Evolutionary conservation across 2,113 vertebrate genomes (phyloP), one percentile per base, ranked within the genome.

Genomic region (Felis catus): DNA sequence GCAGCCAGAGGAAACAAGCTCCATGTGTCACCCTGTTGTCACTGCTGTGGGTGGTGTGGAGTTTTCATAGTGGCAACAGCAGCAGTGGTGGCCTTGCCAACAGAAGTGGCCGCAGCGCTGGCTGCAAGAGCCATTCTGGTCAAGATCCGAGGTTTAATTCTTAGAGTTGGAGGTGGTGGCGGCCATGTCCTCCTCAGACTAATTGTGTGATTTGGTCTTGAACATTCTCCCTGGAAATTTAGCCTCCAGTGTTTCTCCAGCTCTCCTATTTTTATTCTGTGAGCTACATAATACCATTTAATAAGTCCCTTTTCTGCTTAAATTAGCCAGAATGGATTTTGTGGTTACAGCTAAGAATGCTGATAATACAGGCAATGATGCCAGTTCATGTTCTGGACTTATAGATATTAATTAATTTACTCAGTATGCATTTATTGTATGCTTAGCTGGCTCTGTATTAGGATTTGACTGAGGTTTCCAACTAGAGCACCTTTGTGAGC

Each of bases 21-120:
- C 51, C 16, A 1, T 0, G 0, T 3, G 36, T 5, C 11, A 61
- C 33, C 13, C 27, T 9, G 51, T 9, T 82, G 29, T 14, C 23
- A 7, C 16, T 19, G n/a, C 16, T 31, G 25, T 53, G 8, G 41
- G 29, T 3, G 7, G 16, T 21, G 0, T 58, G 33, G 23, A 25
- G 10, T 55, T 71, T 66, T 45, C 55, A 39, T 1, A 21, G 58
- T 19, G 23, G 18, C 21, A 4, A 0, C 7, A 7, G 7, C 27
- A 65, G 41, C 31, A 14, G 12, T 23, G 27, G 3, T 65, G 29
- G 23, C 23, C 41, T 33, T 29, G 33, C 21, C 5, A 36, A 18
- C 19, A 45, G 16, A 61, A 4, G 85, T 53, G 58, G 7, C 4
- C 51, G 33, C 45, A 45, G 25, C 33, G 1, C 18, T 25, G 4